Evolutionary conservation across 2,797 vertebrate genomes (phyloP).

Genomic region (Loris lydekkerianus): DNA sequence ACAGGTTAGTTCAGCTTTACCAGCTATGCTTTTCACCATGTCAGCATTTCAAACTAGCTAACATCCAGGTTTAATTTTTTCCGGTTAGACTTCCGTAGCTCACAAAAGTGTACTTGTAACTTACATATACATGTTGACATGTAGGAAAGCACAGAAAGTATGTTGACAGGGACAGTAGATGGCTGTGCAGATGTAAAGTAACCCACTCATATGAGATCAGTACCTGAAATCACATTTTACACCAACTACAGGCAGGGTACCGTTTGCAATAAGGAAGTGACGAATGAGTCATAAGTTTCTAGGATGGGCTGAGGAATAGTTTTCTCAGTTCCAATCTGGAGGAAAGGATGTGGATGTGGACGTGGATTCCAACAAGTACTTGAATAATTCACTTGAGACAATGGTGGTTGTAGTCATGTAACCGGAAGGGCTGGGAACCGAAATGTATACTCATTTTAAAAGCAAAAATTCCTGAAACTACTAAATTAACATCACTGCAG

Average conservation of each 20-base stretch:
- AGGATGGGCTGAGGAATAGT: background rate
- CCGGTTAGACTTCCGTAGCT: background rate
- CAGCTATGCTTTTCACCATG: too few relatives aligned
- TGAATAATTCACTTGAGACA: background rate
- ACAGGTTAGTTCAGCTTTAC: background rate
- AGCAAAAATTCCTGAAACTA: background rate
- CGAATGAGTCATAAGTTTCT: background rate
- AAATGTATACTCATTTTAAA: background rate
- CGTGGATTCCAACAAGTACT: background rate
- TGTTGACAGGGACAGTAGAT: background rate
- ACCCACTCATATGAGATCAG: background rate
- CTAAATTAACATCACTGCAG: background rate
- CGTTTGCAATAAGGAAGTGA: background rate
- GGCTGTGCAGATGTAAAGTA: background rate
- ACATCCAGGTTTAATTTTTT: background rate
- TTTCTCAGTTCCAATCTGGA: constrained; percentile 13
- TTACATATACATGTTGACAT: background rate
- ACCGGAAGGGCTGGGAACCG: background rate
- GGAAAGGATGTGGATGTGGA: background rate
- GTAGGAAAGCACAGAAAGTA: background rate
- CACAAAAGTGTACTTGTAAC: background rate
- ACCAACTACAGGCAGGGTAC: background rate
- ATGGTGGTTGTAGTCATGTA: background rate
- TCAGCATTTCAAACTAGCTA: background rate
- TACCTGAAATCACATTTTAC: background rate